These are phyloP conservation scores for Bothrops jararaca DNA, from an alignment of 2,113 vertebrate genomes.

Conservation along the genomic window DNA sequence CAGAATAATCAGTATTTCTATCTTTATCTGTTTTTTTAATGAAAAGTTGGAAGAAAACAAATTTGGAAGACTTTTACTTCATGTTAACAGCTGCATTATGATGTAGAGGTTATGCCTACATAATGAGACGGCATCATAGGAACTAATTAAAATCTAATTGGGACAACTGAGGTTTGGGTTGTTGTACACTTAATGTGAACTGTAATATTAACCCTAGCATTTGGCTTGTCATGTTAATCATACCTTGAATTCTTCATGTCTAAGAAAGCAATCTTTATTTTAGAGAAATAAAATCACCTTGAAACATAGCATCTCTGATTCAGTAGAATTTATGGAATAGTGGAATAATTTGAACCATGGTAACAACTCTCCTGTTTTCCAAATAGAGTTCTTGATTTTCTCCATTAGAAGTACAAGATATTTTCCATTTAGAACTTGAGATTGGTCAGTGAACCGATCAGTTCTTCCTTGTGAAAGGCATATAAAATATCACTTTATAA, in stretches of 20 bases:
- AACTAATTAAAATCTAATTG: conserved; percentile 49
- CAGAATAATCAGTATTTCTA: conserved; percentile 66
- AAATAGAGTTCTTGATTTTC: background rate
- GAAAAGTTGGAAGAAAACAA: conserved; percentile 55
- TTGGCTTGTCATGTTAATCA: background rate
- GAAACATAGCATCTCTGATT: background rate
- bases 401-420: too few relatives aligned
- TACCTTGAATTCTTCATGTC: background rate
- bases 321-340: background rate
- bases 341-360: background rate
- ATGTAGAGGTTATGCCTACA: conserved; percentile 46
- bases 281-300: background rate
- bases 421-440: background rate
- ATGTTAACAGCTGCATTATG: conserved; percentile 58
- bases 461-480: background rate
- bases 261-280: background rate
- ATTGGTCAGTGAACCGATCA: background rate
- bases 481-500: background rate
- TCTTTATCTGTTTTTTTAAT: conserved; percentile 43
- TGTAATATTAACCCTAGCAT: background rate
- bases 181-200: background rate
- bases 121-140: conserved; percentile 28
- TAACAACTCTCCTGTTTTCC: background rate
- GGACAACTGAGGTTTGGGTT: background rate
- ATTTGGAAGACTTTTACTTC: conserved; percentile 58